phyloP scores from a whole-genome alignment of 2,888 invertebrate species.

The Apodemia zela region DNA sequence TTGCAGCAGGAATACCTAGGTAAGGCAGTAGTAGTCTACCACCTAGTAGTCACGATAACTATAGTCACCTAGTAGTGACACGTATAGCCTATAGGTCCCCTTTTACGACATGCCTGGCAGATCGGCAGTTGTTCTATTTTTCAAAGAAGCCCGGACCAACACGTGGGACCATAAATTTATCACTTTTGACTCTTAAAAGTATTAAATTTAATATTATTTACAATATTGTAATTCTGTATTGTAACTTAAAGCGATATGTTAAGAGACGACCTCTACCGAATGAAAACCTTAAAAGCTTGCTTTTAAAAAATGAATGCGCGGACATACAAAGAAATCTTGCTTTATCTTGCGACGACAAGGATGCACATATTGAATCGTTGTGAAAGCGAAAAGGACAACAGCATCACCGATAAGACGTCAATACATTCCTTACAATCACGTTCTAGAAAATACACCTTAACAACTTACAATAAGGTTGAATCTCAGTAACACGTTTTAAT shows the following conservation, averaged over 20 bases:
- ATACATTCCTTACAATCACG: slow-evolving; percentile 67
- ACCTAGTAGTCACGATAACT: too few species aligned
- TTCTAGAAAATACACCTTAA: slow-evolving; percentile 51
- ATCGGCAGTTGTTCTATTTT: too few species aligned
- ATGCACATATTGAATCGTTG: slow-evolving; percentile 60
- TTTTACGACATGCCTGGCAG: too few species aligned
- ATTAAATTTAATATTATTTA: too few species aligned
- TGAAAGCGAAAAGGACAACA: slow-evolving; percentile 62
- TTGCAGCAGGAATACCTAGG: too few species aligned
- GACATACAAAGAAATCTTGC: slow-evolving; percentile 62
- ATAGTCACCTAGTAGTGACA: too few species aligned
- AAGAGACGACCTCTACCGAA: slow-evolving; percentile 32
- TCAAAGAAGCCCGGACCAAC: too few species aligned
- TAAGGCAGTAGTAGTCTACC: too few species aligned
- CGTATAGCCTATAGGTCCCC: too few species aligned
- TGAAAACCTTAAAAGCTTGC: slow-evolving; percentile 43
- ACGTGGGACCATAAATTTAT: too few species aligned
- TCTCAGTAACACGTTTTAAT: slow-evolving; percentile 51
- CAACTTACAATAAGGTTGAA: slow-evolving; percentile 39
- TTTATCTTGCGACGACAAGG: slow-evolving; percentile 68
- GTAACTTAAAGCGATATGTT: background rate
- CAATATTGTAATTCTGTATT: too few species aligned
- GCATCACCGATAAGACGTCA: slow-evolving; percentile 78
- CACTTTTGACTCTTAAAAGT: too few species aligned
- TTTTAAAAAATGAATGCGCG: slow-evolving; percentile 70